Evolutionary conservation across 2,888 invertebrate genomes (phyloP).

Genomic region (Zygogramma bicolorata): DNA sequence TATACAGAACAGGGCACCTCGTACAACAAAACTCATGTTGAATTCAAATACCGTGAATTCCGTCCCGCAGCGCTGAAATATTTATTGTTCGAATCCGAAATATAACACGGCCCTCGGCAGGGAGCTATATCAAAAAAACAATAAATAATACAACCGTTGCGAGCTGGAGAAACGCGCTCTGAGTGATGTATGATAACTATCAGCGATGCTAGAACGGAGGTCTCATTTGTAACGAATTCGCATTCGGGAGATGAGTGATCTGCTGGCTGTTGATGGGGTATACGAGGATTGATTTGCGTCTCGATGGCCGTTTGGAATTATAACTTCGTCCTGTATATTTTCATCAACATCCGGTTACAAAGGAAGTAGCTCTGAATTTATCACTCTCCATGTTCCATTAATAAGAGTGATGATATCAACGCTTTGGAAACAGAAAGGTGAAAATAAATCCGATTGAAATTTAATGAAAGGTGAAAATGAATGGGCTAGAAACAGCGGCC

Average conservation of each 20-base stretch:
- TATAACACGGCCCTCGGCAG: not conserved
- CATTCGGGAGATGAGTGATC: not conserved
- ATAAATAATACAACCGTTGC: not conserved
- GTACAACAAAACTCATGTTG: not conserved
- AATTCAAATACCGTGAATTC: not conserved
- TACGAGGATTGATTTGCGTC: not conserved
- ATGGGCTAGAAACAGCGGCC: too few relatives aligned
- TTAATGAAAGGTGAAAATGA: too few relatives aligned
- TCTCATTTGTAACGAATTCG: not conserved
- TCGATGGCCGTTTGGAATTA: not conserved
- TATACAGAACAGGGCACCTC: not conserved
- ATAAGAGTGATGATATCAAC: too few relatives aligned
- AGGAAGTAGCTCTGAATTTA: not conserved
- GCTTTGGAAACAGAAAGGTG: too few relatives aligned
- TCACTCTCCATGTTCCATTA: not conserved
- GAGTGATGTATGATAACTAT: conserved; percentile 1
- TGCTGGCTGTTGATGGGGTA: not conserved
- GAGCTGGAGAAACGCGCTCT: not conserved
- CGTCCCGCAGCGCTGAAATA: not conserved
- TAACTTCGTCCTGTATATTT: not conserved
- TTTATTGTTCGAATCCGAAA: conserved; percentile 2
- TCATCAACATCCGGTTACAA: not conserved
- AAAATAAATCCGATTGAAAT: too few relatives aligned
- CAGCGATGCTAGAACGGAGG: not conserved
- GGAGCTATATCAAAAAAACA: conserved; percentile 6